Evolutionary conservation across 2,888 invertebrate genomes (phyloP).

Genomic region (Salpingus planirostris): DNA sequence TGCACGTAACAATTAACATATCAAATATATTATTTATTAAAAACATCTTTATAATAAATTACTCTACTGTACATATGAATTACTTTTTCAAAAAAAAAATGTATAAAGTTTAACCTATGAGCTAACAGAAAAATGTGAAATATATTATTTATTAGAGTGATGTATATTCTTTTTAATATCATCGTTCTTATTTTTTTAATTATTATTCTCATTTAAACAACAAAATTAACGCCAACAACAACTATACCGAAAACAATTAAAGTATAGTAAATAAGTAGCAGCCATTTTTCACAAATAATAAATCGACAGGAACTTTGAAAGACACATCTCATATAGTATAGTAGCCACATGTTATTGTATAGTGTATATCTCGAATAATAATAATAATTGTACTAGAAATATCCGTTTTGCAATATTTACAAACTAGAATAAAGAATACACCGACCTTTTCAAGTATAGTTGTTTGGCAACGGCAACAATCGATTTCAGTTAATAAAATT

Average conservation of each 20-base stretch:
- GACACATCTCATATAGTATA: too few relatives aligned
- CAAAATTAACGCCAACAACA: too few relatives aligned
- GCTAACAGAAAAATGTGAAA: constrained; percentile 13
- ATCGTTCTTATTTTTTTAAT: constrained; percentile 7
- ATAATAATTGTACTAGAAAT: too few relatives aligned
- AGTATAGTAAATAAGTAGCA: constrained; percentile 14
- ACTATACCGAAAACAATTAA: constrained; percentile 8
- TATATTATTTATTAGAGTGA: constrained; percentile 12
- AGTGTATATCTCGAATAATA: too few relatives aligned
- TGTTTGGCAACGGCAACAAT: too few relatives aligned
- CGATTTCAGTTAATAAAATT: too few relatives aligned
- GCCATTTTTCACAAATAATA: constrained; percentile 10
- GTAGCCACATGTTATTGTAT: neutral
- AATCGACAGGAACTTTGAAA: too few relatives aligned
- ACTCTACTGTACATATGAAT: constrained; percentile 19
- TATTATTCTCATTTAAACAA: too few relatives aligned
- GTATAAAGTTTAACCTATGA: constrained; percentile 8
- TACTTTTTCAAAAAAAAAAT: constrained; percentile 8
- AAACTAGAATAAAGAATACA: too few relatives aligned
- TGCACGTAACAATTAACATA: constrained; percentile 20
- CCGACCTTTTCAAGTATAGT: constrained; percentile 11
- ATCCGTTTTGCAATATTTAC: too few relatives aligned
- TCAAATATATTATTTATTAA: constrained; percentile 18
- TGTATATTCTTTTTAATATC: constrained; percentile 13
- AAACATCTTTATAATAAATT: constrained; percentile 20